phyloP scores from a whole-genome alignment of 1,140 invertebrate species.

The Asbolus verrucosus region DNA sequence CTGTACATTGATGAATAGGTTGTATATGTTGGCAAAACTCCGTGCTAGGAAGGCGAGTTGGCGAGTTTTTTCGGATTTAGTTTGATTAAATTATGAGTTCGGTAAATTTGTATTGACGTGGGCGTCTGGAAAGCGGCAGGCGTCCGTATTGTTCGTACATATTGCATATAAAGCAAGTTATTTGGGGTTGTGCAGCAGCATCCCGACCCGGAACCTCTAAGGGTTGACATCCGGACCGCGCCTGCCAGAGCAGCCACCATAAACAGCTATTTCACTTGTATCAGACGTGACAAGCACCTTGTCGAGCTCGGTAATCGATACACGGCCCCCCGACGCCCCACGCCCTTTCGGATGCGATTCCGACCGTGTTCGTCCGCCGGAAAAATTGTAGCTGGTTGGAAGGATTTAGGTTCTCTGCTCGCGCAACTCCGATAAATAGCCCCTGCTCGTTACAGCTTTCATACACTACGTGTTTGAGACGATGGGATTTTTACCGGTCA shows the following conservation, averaged over 20 bases:
- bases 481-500: no score
- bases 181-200: constrained; percentile 7
- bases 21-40: no score
- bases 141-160: constrained; percentile 23
- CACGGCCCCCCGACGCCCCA: constrained; percentile 35
- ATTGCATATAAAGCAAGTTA: constrained; percentile 37
- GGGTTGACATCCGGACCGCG: constrained; percentile 51
- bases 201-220: constrained; percentile 37
- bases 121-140: not conserved
- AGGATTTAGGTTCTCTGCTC: constrained; percentile 38
- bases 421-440: constrained; percentile 43
- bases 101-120: no score
- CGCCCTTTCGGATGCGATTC: constrained; percentile 45
- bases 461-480: not conserved
- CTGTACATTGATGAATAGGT: no score
- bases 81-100: no score
- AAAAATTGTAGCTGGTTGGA: constrained; percentile 50
- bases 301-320: constrained; percentile 59
- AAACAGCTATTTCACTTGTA: constrained; percentile 60
- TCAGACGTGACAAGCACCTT: constrained; percentile 60
- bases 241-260: constrained; percentile 51
- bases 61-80: no score
- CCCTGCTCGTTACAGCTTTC: constrained; percentile 12
- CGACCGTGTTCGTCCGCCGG: constrained; percentile 47
- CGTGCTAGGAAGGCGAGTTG: no score